Conservation (phyloP, 2,113 vertebrate genomes). For the Chauna torquata region DNA sequence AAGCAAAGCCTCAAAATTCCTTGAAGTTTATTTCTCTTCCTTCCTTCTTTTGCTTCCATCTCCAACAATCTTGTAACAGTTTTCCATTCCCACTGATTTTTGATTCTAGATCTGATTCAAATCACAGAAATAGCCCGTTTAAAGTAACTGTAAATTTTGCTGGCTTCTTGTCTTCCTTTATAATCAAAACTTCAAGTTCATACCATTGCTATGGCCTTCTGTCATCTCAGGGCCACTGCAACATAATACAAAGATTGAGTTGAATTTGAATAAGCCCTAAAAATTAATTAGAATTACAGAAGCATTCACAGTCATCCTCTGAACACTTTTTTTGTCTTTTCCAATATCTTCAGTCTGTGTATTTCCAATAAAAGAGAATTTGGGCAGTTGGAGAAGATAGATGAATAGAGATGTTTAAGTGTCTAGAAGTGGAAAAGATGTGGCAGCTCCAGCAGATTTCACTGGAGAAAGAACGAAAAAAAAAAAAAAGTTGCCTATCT, state of each 20-base stretch:
- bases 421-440: not conserved
- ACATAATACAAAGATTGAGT: not conserved
- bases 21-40: not conserved
- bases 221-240: not conserved
- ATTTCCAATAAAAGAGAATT: not conserved
- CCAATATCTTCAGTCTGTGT: not conserved
- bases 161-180: not conserved
- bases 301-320: not conserved
- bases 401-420: not conserved
- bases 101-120: not conserved
- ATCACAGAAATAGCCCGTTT: not conserved
- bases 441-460: not conserved
- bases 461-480: accelerated
- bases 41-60: not conserved
- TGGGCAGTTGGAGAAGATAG: not conserved
- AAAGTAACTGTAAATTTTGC: not conserved
- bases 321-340: not conserved
- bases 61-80: not conserved
- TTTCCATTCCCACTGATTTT: not conserved
- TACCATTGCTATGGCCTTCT: not conserved
- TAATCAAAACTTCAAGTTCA: conserved; percentile 8
- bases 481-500: not conserved
- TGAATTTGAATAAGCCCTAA: conserved; percentile 37
- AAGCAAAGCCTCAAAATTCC: not conserved
- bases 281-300: conserved; percentile 37